These are phyloP conservation scores for Neodiprion fabricii DNA, from an alignment of 1,140 invertebrate genomes.

Conservation along the genomic window DNA sequence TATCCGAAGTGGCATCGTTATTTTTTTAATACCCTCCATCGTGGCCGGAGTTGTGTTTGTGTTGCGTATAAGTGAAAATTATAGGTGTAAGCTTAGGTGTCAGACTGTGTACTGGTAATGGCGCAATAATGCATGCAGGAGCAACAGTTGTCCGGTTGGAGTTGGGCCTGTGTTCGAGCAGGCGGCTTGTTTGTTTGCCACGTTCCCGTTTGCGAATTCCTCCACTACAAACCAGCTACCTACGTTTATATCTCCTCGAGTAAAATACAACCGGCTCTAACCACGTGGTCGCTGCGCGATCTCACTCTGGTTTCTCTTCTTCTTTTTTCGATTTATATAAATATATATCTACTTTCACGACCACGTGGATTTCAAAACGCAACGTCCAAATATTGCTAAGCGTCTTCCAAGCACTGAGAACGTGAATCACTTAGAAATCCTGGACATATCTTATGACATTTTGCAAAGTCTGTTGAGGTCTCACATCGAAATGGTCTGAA, in stretches of 20 bases:
- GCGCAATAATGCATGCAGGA: conserved; percentile 43
- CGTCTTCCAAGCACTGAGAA: too few relatives aligned
- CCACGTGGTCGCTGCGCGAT: neutral
- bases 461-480: too few relatives aligned
- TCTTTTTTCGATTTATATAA: neutral
- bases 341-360: too few relatives aligned
- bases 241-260: neutral
- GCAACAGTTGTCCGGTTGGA: conserved; percentile 44
- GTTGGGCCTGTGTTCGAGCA: neutral
- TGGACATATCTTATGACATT: too few relatives aligned
- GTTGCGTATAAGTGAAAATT: neutral
- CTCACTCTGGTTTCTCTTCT: neutral
- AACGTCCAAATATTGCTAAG: too few relatives aligned
- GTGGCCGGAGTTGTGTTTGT: too few relatives aligned
- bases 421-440: too few relatives aligned
- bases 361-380: too few relatives aligned
- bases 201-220: neutral
- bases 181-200: neutral
- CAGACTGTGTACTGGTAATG: conserved; percentile 23
- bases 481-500: too few relatives aligned
- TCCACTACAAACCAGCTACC: neutral
- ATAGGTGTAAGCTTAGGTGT: neutral
- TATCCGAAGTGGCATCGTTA: too few relatives aligned
- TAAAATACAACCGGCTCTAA: neutral
- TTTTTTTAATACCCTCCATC: too few relatives aligned